Base-by-base conservation (phyloP, 2,888 invertebrate genomes). In the Latrodectus elegans region DNA sequence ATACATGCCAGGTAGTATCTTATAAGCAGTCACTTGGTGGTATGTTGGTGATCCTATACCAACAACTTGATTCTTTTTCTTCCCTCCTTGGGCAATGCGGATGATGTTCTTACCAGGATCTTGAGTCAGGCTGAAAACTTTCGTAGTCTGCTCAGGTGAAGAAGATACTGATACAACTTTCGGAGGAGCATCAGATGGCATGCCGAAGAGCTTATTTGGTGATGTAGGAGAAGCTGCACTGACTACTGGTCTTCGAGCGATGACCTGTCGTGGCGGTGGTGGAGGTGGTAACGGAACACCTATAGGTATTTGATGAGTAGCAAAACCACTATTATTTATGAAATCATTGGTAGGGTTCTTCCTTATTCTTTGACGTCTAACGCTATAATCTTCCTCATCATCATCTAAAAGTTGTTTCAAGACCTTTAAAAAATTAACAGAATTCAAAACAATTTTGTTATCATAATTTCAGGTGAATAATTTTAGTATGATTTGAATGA, bases 381-480 rank as follows among this genome's bases (percentile, higher is more conserved):
- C 65, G 17, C 70, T 52, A 8, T 80, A 64, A 1, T 88, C 88
- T 15, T 87, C 87, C 8, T 88, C 84, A 3, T 84, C 88, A 8
- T 80, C 80, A 26, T 88, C 88, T 14, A 88, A 55, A 55, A 88
- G 80, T 53, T 88, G 88, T n/a, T 84, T 88, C 51, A 88, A 67
- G 8, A 88, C 88, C 86, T 87, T 10, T n/a, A 9, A 12, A 77
- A 77, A 8, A 72, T 60, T 60, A 6, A 1, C 8, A 11, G 10
- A 15, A 8, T 55, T 55, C 4, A 38, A 55, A 55, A 14, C 15
- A 60, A 17, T 2, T 22, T 68, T 17, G 12, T 0, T 68, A 68
- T 8, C 17, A 26, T 8, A 17, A 15, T 52, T 38, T 1, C 6
- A 38, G 38, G 6, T 2, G 38, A 38, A 6, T 6, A 38, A 1